A percentile compares a stretch with the other conserved stretches of the same genome.
Evolutionary conservation across 2,113 vertebrate genomes (phyloP).

Genomic region (Gobiocypris rarus): DNA sequence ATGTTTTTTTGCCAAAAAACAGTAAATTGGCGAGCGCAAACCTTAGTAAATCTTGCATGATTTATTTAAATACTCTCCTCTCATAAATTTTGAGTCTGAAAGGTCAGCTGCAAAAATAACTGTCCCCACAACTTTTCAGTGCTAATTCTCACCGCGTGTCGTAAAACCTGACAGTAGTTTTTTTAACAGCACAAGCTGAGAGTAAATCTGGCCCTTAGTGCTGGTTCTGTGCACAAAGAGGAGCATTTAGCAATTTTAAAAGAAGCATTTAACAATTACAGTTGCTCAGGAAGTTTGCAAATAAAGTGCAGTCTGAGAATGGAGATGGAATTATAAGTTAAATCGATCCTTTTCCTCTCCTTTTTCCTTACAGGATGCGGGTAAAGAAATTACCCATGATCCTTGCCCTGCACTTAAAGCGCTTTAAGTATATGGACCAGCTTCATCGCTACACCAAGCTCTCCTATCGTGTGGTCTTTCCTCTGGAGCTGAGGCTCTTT

Average conservation of each 20-base stretch:
- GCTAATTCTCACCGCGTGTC: no score
- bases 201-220: neutral
- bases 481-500: slow-evolving; percentile 90
- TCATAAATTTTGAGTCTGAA: no score
- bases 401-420: slow-evolving; percentile 89
- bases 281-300: neutral
- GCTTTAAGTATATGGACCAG: slow-evolving; percentile 97
- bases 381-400: slow-evolving; percentile 95
- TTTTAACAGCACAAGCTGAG: no score
- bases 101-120: no score
- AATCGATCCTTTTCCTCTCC: neutral
- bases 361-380: slow-evolving; percentile 79
- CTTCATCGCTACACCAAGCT: slow-evolving; percentile 94
- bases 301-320: neutral
- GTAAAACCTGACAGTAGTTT: no score
- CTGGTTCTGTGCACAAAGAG: neutral
- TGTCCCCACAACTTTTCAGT: no score
- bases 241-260: neutral
- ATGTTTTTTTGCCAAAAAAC: no score
- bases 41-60: no score
- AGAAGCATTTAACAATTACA: neutral
- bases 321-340: neutral
- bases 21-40: no score
- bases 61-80: no score
- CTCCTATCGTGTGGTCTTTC: slow-evolving; percentile 92